Percentiles rank a stretch among this genome's conserved stretches.
Evolutionary conservation across 2,113 vertebrate species (phyloP).

Genomic region (Peromyscus californicus): DNA sequence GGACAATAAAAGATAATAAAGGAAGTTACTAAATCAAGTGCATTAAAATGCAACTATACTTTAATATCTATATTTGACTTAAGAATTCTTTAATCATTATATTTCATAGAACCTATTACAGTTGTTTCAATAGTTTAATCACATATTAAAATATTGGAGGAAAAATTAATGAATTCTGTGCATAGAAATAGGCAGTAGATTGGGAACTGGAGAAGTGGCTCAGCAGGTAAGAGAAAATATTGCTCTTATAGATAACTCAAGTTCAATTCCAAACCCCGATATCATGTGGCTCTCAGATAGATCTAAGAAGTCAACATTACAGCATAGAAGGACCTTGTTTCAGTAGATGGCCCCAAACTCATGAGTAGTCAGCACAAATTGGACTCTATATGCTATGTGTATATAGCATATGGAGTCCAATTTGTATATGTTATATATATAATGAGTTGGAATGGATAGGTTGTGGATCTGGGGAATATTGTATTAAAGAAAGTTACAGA

Average conservation of each 20-base stretch:
- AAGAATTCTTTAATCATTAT: not conserved
- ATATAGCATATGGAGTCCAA: too few relatives aligned
- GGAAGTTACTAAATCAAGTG: not conserved
- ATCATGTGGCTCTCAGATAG: not conserved
- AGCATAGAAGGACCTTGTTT: not conserved
- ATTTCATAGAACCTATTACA: not conserved
- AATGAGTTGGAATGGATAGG: not conserved
- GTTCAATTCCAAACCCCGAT: not conserved
- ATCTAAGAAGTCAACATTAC: not conserved
- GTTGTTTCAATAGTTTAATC: not conserved
- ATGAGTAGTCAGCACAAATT: not conserved
- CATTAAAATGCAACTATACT: not conserved
- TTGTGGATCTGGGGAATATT: not conserved
- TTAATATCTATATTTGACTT: not conserved
- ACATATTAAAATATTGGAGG: not conserved
- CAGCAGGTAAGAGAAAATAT: not conserved
- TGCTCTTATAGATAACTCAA: not conserved
- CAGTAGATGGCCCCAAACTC: not conserved
- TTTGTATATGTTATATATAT: too few relatives aligned
- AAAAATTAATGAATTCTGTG: not conserved
- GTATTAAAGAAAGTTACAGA: not conserved
- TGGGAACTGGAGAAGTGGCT: not conserved
- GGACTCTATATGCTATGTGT: rapidly evolving
- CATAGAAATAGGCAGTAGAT: not conserved
- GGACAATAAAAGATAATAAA: not conserved